Base-by-base conservation (phyloP, 2,113 vertebrate species). In the Hystrix brachyura region DNA sequence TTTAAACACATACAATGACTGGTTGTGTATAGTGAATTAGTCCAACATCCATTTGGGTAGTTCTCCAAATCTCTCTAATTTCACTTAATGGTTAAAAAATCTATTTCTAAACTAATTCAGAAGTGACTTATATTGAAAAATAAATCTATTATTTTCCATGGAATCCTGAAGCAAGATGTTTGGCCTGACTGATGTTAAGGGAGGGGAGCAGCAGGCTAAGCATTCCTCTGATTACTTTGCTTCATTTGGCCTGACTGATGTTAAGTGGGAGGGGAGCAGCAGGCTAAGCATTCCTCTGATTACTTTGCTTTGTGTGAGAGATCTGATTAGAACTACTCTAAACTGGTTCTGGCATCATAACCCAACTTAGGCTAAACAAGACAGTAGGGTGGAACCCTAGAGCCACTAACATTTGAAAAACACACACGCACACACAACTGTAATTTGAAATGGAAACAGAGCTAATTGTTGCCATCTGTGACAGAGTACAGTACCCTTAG, bases 91-190 rank as follows among this genome's bases (percentile, higher is more conserved):
- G 48, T 55, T 55, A 53, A 71, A 96, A 84, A 96, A 53, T 64
- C 11, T 29, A 55, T 84, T 87, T 92, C 65, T 90, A 80, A 95
- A 82, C 34, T 67, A 95, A 5, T 34, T 25, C 69, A 91, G 43
- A 98, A 93, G 87, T 91, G 46, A 98, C 96, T 91, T 94, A 27
- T 96, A 25, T 91, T 98, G 96, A 96, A 96, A 95, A 94, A 96
- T 89, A 88, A 91, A 94, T 84, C 94, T 97, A 98, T 94, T 94
- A 95, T 97, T 97, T 98, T 98, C 97, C 67, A 95, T 97, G 91
- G 81, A 97, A 59, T 80, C 79, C 78, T 83, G 64, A 62, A 92
- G 91, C 81, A 71, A 88, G 15, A 2, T 0, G 96, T 97, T 86
- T 93, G 11, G 84, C 87, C 78, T 94, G 91, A 32, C 59, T 87